A percentile compares a stretch with the other conserved stretches of the same genome.
Conservation (phyloP, 2,113 vertebrate species). For the Setophaga kirtlandii region DNA sequence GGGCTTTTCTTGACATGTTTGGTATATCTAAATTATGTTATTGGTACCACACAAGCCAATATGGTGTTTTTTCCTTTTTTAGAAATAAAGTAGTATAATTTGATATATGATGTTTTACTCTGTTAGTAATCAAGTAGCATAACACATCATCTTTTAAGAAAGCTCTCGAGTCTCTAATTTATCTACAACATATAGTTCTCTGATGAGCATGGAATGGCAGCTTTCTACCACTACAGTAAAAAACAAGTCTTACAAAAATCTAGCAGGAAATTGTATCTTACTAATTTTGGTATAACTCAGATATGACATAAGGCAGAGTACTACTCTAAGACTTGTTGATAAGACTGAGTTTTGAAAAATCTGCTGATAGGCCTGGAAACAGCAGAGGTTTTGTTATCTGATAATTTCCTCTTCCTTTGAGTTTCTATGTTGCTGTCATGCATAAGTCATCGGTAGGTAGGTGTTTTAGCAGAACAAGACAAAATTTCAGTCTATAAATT, state of each 20-base stretch:
- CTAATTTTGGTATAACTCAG: slow-evolving; percentile 6
- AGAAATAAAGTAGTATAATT: background rate
- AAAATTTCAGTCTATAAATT: background rate
- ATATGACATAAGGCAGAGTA: background rate
- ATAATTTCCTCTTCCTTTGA: background rate
- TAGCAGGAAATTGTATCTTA: slow-evolving; percentile 15
- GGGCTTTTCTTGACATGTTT: background rate
- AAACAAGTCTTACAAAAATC: slow-evolving; percentile 2
- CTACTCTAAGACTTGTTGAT: background rate
- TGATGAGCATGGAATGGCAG: background rate
- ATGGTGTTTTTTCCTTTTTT: background rate
- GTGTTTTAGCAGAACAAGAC: background rate
- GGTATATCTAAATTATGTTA: background rate
- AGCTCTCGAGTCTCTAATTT: background rate
- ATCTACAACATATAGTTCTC: background rate
- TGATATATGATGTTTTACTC: background rate
- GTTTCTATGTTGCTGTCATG: background rate
- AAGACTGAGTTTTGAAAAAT: background rate
- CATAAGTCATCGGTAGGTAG: background rate
- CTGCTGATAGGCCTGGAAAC: background rate
- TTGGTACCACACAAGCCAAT: background rate
- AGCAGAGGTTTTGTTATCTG: slow-evolving; percentile 12
- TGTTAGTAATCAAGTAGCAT: background rate
- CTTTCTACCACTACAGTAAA: background rate
- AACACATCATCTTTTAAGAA: background rate